Base-by-base conservation (phyloP, 2,797 vertebrate genomes). In the Hylomyscus alleni region DNA sequence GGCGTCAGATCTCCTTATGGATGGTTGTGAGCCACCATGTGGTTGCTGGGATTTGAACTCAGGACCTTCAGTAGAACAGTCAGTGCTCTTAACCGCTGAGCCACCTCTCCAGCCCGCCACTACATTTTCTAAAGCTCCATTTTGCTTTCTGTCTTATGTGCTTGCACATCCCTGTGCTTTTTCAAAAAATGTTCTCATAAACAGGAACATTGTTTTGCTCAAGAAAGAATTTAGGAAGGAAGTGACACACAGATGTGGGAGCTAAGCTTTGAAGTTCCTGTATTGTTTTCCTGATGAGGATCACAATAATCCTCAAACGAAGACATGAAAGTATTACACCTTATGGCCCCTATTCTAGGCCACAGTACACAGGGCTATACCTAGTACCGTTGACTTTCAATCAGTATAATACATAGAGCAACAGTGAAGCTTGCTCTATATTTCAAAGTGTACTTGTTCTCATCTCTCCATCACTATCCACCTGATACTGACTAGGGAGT, bases 91-190 rank as follows among this genome's bases (percentile, higher is more conserved):
- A n/a, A n/a, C n/a, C n/a, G n/a, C n/a, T n/a, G n/a, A n/a, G n/a
- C n/a, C n/a, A n/a, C n/a, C n/a, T n/a, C n/a, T n/a, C n/a, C n/a
- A n/a, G n/a, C n/a, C n/a, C n/a, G 44, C 50, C 84, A 80, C 24
- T 81, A 92, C 60, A 73, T 89, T 93, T 93, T 85, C 34, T 73
- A 81, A 96, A 84, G 26, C 58, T 47, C 3, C 6, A 31, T 78
- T 93, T 85, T 93, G 29, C 6, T 86, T 60, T 90, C 81, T 84
- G 1, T 44, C 67, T 75, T 12, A 24, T 52, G 11, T n/a, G 54
- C 87, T 65, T 60, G 44, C 58, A 92, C 12, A 95, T 40, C 6
- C 19, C 73, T 91, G 54, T 67, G 22, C 72, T 77, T 95, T 96
- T 86, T 60, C 40, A 92, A 95, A 96, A 34, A 31, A 69, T 0